Percentiles rank a stretch among this genome's conserved stretches.
Conservation (phyloP, 2,888 invertebrate species). For the Macrophya alboannulata region DNA sequence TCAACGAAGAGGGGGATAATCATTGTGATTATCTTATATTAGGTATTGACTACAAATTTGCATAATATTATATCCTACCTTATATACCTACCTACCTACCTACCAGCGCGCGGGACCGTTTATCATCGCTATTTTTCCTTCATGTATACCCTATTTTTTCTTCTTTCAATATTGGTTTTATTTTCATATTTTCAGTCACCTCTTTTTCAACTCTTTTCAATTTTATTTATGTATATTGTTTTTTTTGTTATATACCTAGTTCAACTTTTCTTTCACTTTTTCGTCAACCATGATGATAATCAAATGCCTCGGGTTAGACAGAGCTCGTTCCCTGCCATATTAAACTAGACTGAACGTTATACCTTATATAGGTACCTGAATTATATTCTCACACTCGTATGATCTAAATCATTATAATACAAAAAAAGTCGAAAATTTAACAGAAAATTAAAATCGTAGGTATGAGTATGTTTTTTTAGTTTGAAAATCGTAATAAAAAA, state of each 20-base stretch:
- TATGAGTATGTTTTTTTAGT: background rate
- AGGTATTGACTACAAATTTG: slow-evolving; percentile 79
- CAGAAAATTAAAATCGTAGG: background rate
- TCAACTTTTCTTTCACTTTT: slow-evolving; percentile 10
- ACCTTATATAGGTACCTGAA: background rate
- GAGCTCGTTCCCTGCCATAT: background rate
- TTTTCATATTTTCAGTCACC: background rate
- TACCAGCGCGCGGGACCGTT: slow-evolving; percentile 67
- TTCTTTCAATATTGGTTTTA: background rate
- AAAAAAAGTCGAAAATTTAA: background rate
- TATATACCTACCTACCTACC: slow-evolving; percentile 72
- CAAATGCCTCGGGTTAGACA: background rate
- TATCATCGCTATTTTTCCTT: slow-evolving; percentile 62
- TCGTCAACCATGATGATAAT: background rate
- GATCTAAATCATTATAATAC: background rate
- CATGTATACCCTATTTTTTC: background rate
- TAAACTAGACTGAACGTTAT: background rate
- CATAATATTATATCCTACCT: slow-evolving; percentile 75
- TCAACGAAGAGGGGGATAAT: slow-evolving; percentile 71
- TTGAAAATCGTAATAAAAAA: too few species aligned
- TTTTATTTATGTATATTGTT: background rate
- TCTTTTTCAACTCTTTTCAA: too few species aligned
- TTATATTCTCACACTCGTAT: background rate
- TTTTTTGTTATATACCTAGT: background rate
- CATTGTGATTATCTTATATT: slow-evolving; percentile 80